Evolutionary conservation across 2,113 vertebrate genomes (phyloP), one percentile per base, ranked within the genome.

Genomic region (Varanus komodoensis): DNA sequence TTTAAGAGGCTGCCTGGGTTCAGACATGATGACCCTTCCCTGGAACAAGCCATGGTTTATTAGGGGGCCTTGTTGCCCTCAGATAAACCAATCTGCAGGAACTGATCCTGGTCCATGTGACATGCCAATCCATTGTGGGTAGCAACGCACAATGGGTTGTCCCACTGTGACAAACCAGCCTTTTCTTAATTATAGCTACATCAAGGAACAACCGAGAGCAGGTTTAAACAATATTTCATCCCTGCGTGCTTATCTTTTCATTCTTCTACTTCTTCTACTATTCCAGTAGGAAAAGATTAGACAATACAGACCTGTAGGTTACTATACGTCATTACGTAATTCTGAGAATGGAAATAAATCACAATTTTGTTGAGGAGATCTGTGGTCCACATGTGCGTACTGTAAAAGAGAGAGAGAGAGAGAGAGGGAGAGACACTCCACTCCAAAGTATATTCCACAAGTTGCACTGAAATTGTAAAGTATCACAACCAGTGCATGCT

Each of bases 271-370:
- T 44, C 2, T 14, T 32, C 5, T 2, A 2, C n/a, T 86, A 27
- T 54, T 54, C 8, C 7, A 57, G 25, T 48, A 79, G 44, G 11
- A 48, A 79, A 64, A 11, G 19, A 61, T 64, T 61, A 48, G 25
- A 89, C 5, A 21, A n/a, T 73, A 95, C 97, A 74, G 88, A 98
- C 97, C 97, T 98, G 96, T 38, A 98, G 91, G 89, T 95, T 96
- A 91, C 87, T 87, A 52, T 94, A 48, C 86, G 94, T 97, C 92
- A 97, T 93, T 52, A 61, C 34, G 79, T 94, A 57, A 38, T 96
- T 94, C 89, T 61, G 92, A 11, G 94, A 93, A 75, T 95, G 93
- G 93, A 98, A 94, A 93, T 97, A 96, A 0, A 86, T 93, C 96
- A 97, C 94, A 89, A 97, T 84, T 95, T 94, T 94, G 82, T 92